Evolutionary conservation across 2,888 invertebrate genomes (phyloP), one percentile per base, ranked within the genome.

Genomic region (Dasypogon diadema): DNA sequence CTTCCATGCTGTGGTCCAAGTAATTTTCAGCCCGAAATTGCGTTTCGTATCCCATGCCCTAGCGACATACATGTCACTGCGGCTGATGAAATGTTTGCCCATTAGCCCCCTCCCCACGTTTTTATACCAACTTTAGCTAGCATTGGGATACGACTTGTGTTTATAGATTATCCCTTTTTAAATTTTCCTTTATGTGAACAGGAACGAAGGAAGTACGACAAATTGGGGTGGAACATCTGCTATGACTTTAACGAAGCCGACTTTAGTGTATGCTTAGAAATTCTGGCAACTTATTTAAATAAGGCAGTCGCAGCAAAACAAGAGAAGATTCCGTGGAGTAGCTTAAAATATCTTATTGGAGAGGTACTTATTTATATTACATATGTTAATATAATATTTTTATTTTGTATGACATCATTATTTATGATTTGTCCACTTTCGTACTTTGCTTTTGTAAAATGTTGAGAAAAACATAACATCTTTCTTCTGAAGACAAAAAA

Each of bases 161-260:
- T 65, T 63, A 16, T 16, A 12, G 12, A 65, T 54, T 65, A 21
- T 65, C 14, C 16, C 18, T 54, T 54, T 30, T 30, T 42, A 56
- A 21, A 73, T 73, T 46, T 56, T 24, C 42, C 24, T 30, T 8
- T 65, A 55, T 46, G 4, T 65, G 18, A n/a, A 12, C 84, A 94
- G 91, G 97, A 97, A 85, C 90, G 97, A 56, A 90, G 96, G 79
- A 96, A 96, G 83, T 97, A 97, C 84, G 96, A 94, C 82, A 97
- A 97, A 87, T 92, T 97, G 75, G 97, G 97, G 0, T 97, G 97
- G 96, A 97, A 97, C 84, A 94, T 97, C 79, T 89, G 90, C 72
- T 97, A 97, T 85, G 97, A 97, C 86, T 97, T 97, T 87, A 96
- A 95, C 85, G 94, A 97, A 85, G 93, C 95, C 0, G 97, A 97